Evolutionary conservation across 2,113 vertebrate genomes (phyloP).

Genomic region (Pseudorectes ferrugineus): DNA sequence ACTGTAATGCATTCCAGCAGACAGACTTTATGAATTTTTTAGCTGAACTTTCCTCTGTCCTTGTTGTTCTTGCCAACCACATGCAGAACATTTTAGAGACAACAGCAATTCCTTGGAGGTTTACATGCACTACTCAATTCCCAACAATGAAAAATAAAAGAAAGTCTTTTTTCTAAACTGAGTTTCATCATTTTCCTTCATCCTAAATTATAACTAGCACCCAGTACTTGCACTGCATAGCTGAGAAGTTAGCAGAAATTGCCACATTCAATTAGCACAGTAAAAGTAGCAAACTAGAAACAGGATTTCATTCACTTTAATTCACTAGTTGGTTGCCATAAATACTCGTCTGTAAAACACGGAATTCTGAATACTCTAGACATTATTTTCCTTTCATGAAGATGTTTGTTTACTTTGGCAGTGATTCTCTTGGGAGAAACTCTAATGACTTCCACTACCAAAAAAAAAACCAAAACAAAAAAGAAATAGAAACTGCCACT

Average conservation of each 20-base stretch:
- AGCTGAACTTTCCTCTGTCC: conserved; percentile 39
- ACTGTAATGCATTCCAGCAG: conserved; percentile 26
- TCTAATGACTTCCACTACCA: conserved; percentile 51
- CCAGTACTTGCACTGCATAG: background rate
- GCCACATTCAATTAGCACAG: conserved; percentile 13
- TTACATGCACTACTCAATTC: background rate
- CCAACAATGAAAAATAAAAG: background rate
- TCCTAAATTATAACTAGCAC: conserved; percentile 16
- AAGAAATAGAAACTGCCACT: conserved; percentile 46
- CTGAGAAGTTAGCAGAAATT: conserved; percentile 9
- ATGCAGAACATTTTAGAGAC: conserved; percentile 49
- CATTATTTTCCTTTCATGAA: conserved; percentile 52
- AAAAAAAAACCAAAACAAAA: conserved; percentile 16
- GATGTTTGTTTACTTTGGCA: conserved; percentile 63
- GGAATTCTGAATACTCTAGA: conserved; percentile 43
- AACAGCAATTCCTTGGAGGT: background rate
- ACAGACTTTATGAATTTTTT: conserved; percentile 38
- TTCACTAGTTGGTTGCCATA: conserved; percentile 37
- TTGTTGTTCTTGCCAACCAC: conserved; percentile 52
- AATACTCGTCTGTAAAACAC: conserved; percentile 10
- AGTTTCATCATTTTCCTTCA: conserved; percentile 34
- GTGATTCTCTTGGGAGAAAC: conserved; percentile 44
- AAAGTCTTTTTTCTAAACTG: background rate
- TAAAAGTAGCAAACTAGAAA: conserved; percentile 14
- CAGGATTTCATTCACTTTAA: conserved; percentile 36